These are phyloP conservation scores for Myotis pilosus DNA, from an alignment of 2,797 vertebrate genomes.

Conservation along the genomic window DNA sequence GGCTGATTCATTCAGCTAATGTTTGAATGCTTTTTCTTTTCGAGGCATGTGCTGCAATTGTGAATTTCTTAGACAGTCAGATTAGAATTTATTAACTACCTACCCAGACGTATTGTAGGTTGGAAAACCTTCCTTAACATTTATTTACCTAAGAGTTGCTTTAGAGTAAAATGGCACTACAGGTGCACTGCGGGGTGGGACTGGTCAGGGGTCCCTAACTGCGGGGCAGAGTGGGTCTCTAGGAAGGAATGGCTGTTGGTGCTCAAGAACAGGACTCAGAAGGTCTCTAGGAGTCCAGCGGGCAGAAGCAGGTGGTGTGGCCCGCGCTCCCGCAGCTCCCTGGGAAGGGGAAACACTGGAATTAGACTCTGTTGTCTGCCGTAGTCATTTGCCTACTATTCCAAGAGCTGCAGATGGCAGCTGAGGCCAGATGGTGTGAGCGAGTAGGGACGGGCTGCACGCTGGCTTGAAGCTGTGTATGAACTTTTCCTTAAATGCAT, in stretches of 20 bases:
- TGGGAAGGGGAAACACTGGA: neutral
- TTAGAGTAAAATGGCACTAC: neutral
- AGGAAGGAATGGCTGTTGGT: neutral
- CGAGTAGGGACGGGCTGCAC: slow-evolving; percentile 33
- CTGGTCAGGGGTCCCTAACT: neutral
- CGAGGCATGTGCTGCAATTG: neutral
- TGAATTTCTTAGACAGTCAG: neutral
- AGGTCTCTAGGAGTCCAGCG: neutral
- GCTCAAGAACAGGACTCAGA: neutral
- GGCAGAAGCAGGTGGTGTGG: neutral
- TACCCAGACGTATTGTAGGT: neutral
- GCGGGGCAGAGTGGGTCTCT: neutral
- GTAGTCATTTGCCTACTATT: neutral
- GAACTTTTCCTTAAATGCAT: slow-evolving; percentile 51
- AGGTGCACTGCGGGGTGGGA: neutral
- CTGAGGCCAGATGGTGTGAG: neutral
- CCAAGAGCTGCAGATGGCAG: neutral
- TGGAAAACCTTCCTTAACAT: slow-evolving; percentile 27
- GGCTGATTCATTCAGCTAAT: neutral
- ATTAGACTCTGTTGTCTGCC: slow-evolving; percentile 15
- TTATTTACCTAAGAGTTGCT: neutral
- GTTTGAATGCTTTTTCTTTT: slow-evolving; percentile 8
- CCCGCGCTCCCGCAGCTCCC: neutral
- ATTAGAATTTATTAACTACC: slow-evolving; percentile 21
- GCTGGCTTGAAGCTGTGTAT: slow-evolving; percentile 32